Base-by-base conservation (phyloP, 2,888 invertebrate genomes). In the Shargacucullia verbasci region DNA sequence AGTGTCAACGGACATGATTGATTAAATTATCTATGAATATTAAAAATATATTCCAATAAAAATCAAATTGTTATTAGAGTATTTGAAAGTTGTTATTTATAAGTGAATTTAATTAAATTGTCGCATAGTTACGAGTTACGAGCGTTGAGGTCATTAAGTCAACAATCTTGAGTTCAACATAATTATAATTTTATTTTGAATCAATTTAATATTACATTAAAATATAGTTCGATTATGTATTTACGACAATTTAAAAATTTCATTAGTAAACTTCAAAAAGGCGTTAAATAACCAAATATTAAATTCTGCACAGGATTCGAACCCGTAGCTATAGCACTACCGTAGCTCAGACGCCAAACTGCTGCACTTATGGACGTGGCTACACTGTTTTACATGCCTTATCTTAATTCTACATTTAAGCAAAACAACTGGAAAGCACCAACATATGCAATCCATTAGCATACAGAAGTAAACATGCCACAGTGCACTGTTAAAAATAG, bases 361-460 rank as follows among this genome's bases (percentile, higher is more conserved):
- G 20, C 20, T 20, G 20, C 4, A 4, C 20, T 20, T 20, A 20
- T 20, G 20, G 20, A 3, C 20, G 20, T 20, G 20, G 20, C 20
- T 20, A 20, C 20, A 20, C 20, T 20, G 20, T 20, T 20, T 20
- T 20, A 20, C 4, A 20, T 20, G n/a, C n/a, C 20, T 20, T 20
- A 20, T 20, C 20, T 20, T 20, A 20, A 20, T 20, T 9, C 29
- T 29, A 9, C 29, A 7, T 4, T 2, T 7, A 29, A 7, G 4
- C 29, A 29, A 7, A n/a, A 29, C 29, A 29, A 10, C 29, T 29
- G 29, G n/a, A 7, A 29, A 9, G 14, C 14, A 8, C 20, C 20
- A 20, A 39, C 44, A 57, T 43, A 57, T 40, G 45, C 50, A 67
- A 40, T 47, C 35, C 69, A 67, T 67, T 67, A 67, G 48, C 43